Percentiles rank a stretch among this genome's conserved stretches.
Evolutionary conservation across 2,888 invertebrate genomes (phyloP).

Genomic region (Incurvaria masculella): DNA sequence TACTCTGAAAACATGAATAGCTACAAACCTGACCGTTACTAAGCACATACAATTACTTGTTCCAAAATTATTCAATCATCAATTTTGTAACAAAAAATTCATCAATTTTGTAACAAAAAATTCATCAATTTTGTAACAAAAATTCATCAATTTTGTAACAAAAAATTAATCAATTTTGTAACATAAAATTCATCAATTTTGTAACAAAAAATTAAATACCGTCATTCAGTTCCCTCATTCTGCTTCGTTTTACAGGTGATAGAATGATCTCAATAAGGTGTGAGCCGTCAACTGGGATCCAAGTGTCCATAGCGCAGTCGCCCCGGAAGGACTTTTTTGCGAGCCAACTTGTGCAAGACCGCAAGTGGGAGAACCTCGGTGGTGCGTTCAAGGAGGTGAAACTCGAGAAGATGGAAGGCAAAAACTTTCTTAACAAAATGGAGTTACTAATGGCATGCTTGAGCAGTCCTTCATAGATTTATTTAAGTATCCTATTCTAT

Average conservation of each 20-base stretch:
- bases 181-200: too few relatives aligned
- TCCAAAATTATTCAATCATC: too few relatives aligned
- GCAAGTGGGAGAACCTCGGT: constrained; percentile 93
- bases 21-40: too few relatives aligned
- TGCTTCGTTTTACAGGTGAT: constrained; percentile 52
- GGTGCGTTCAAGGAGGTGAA: constrained; percentile 87
- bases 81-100: too few relatives aligned
- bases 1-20: too few relatives aligned
- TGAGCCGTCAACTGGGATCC: constrained; percentile 84
- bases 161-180: too few relatives aligned
- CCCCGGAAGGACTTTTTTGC: constrained; percentile 87
- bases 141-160: too few relatives aligned
- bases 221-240: too few relatives aligned
- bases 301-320: constrained; percentile 86
- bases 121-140: too few relatives aligned
- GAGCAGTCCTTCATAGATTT: constrained; percentile 64
- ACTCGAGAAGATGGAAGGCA: constrained; percentile 93
- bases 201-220: too few relatives aligned
- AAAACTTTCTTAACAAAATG: constrained; percentile 95
- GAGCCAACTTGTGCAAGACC: constrained; percentile 81
- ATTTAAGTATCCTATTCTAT: neutral
- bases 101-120: too few relatives aligned
- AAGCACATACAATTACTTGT: too few relatives aligned
- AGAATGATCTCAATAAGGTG: constrained; percentile 88
- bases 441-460: constrained; percentile 92